phyloP scores from a whole-genome alignment of 2,797 vertebrate genomes.

The Alectoris magna region DNA sequence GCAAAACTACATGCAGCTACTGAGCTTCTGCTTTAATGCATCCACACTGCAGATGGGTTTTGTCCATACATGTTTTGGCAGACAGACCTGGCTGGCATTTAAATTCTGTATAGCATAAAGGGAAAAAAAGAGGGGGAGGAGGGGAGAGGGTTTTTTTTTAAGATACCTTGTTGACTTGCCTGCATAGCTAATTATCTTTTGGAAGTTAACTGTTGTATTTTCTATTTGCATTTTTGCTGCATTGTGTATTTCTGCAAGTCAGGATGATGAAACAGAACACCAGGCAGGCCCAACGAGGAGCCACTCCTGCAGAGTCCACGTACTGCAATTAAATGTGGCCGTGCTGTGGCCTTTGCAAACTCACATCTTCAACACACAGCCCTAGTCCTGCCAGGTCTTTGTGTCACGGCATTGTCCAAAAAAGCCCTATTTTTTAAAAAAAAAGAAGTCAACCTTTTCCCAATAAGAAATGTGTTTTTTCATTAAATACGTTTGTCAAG shows the following conservation, averaged over 20 bases:
- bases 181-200: not conserved
- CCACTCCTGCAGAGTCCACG: not conserved
- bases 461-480: not conserved
- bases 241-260: not conserved
- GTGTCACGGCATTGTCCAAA: not conserved
- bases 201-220: not conserved
- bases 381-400: not conserved
- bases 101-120: not conserved
- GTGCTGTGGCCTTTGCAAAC: not conserved
- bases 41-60: constrained; percentile 9
- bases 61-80: constrained; percentile 44
- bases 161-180: not conserved
- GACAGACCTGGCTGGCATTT: not conserved
- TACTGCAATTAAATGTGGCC: not conserved
- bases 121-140: not conserved
- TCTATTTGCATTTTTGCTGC: not conserved
- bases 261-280: not conserved
- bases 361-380: not conserved
- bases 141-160: not conserved
- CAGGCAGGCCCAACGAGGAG: not conserved
- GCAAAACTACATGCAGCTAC: constrained; percentile 3
- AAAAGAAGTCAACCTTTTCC: not conserved
- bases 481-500: not conserved
- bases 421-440: not conserved
- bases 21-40: not conserved